Conservation (phyloP, 2,113 vertebrate genomes). For the Zosterops lateralis region DNA sequence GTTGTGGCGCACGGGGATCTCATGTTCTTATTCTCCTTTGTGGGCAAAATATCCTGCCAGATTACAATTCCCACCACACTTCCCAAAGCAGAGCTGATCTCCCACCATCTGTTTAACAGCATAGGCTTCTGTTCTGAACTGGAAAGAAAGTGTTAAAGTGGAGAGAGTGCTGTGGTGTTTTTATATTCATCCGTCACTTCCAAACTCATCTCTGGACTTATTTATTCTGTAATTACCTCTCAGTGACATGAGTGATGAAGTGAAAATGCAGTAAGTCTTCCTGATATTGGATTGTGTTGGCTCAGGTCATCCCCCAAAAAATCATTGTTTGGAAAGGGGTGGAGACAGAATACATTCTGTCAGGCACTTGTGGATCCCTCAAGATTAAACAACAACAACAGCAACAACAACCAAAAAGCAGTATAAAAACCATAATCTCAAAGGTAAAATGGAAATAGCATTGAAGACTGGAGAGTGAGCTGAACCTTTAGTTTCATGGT, state of each 20-base stretch:
- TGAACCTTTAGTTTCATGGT: neutral
- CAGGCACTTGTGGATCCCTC: neutral
- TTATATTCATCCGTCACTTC: neutral
- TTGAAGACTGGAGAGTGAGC: neutral
- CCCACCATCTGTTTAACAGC: neutral
- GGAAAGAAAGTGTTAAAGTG: neutral
- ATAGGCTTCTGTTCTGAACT: neutral
- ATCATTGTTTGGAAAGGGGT: neutral
- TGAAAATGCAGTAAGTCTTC: neutral
- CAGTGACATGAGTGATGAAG: neutral
- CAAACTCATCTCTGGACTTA: neutral
- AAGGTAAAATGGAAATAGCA: neutral
- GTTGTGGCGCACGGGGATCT: neutral
- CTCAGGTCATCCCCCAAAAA: neutral
- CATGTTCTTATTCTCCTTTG: neutral
- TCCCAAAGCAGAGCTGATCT: neutral
- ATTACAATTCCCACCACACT: neutral
- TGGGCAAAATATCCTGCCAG: neutral
- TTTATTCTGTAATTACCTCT: conserved; percentile 19
- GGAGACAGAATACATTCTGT: neutral
- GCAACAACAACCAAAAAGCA: neutral
- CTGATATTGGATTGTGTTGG: neutral
- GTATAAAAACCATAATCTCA: neutral
- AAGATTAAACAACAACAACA: neutral
- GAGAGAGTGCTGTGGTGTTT: neutral